Evolutionary conservation across 2,888 invertebrate genomes (phyloP), one percentile per base, ranked within the genome.

Genomic region (Protonemura montana): DNA sequence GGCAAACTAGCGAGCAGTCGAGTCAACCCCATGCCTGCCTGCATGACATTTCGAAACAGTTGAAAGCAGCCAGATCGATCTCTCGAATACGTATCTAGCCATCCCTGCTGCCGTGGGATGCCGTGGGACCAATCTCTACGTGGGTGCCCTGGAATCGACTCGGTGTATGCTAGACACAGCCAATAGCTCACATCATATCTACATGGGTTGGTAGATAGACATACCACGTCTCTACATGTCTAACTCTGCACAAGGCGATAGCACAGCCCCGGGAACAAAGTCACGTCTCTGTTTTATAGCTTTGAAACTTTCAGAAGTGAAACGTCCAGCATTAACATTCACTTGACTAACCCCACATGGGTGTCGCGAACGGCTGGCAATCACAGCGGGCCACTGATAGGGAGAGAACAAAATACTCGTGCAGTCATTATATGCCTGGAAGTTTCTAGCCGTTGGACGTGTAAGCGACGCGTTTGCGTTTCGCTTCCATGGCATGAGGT

Each of bases 121-220:
- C 16, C 21, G 59, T 10, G 1, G 13, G 13, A 16, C 1, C 59
- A 13, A 59, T 59, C 59, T 59, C 3, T 21, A 59, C 59, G 13
- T 59, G 59, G 13, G 59, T 3, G 59, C 59, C 1, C 1, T 59
- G 59, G 59, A 10, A 35, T 35, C 35, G 35, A 35, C 35, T 6
- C 5, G 59, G 35, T 35, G 10, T 35, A 35, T 59, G 28, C 76
- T 84, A 76, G 76, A 59, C 84, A 59, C 59, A 84, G 76, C 84
- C 84, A 84, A 84, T 84, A 84, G 84, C 28, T 84, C 84, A 76
- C 84, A 84, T 76, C 76, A 84, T 84, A 84, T 84, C 84, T 28
- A 76, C 76, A 27, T 59, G 59, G 76, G 84, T 84, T 59, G 30
- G 10, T 84, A 82, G 41, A 26, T 26, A 42, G 83, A 26, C 83